Evolutionary conservation across 2,113 vertebrate genomes (phyloP), one percentile per base, ranked within the genome.

Genomic region (Xenopus borealis): DNA sequence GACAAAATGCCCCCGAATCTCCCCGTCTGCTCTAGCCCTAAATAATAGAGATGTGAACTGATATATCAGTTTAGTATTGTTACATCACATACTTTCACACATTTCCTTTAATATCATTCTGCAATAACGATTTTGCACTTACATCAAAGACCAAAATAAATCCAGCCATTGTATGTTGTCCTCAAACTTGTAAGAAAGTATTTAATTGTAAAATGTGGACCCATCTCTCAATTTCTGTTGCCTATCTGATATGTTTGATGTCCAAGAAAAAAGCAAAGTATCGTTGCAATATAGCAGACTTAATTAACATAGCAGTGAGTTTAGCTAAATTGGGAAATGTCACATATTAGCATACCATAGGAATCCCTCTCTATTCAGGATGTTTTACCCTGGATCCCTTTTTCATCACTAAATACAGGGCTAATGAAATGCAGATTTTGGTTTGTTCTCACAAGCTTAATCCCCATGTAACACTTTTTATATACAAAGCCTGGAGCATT

Each of bases 231-330:
- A 50, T 50, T 50, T 14, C 30, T 33, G 30, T 33, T 33, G 3
- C 30, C 7, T 33, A 50, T 50, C 47, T 50, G 47, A 50, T 13
- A 55, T n/a, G 6, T 12, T 27, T 20, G 20, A 20, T 67, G 17
- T 8, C 12, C 17, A 18, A 40, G 40, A 67, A 46, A 67, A 67
- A 12, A 67, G 45, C 46, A 67, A 52, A 83, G 85, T 88, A 88
- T 74, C 81, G 86, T 86, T 91, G 90, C 92, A 85, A 81, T 84
- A 92, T 91, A 89, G 92, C 89, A 91, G 47, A 86, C 81, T 81
- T 75, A 75, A 78, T 83, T 84, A 81, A 80, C 88, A 89, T 86
- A 85, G 89, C 82, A 87, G 86, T 83, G 83, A 75, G 79, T 62
- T 83, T 87, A 86, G 89, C 90, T 85, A 76, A 81, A 67, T 78